A percentile compares a stretch with the other conserved stretches of the same genome.
These are phyloP conservation scores for Ypsolopha sequella DNA, from an alignment of 2,888 invertebrate species.

Conservation along the genomic window DNA sequence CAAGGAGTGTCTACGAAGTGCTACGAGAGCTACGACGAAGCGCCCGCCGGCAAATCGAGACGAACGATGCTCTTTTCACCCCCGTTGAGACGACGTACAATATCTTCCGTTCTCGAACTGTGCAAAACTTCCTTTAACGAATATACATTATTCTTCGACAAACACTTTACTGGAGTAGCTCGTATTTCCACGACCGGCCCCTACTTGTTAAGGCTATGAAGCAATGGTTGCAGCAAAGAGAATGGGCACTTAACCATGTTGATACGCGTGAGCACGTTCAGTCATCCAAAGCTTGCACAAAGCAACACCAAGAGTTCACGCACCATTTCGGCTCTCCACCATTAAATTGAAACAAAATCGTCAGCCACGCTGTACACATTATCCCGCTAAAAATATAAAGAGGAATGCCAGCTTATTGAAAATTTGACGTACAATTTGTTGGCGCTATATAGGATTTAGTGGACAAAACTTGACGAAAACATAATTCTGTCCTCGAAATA, in stretches of 20 bases:
- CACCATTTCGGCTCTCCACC: conserved; percentile 46
- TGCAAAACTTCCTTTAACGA: no score
- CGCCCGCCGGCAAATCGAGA: not conserved
- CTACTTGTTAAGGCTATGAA: not conserved
- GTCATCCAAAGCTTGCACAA: conserved; percentile 46
- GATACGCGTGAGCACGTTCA: conserved; percentile 21
- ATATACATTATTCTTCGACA: not conserved
- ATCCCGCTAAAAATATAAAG: conserved; percentile 2
- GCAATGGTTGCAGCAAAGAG: not conserved
- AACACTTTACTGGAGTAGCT: not conserved
- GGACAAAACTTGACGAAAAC: no score
- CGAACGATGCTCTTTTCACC: not conserved
- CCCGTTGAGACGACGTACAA: not conserved
- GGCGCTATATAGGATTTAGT: no score
- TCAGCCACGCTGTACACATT: conserved; percentile 25
- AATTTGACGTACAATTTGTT: no score
- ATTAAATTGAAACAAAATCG: conserved; percentile 56
- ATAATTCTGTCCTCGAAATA: no score
- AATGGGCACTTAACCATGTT: conserved; percentile 4
- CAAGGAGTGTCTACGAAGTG: not conserved
- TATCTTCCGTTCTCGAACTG: no score
- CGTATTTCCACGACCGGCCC: not conserved
- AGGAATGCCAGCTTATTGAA: no score
- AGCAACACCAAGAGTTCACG: conserved; percentile 46
- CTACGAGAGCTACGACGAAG: not conserved